Evolutionary conservation across 2,888 invertebrate genomes (phyloP), one percentile per base, ranked within the genome.

Genomic region (Drosophila niveifrons): DNA sequence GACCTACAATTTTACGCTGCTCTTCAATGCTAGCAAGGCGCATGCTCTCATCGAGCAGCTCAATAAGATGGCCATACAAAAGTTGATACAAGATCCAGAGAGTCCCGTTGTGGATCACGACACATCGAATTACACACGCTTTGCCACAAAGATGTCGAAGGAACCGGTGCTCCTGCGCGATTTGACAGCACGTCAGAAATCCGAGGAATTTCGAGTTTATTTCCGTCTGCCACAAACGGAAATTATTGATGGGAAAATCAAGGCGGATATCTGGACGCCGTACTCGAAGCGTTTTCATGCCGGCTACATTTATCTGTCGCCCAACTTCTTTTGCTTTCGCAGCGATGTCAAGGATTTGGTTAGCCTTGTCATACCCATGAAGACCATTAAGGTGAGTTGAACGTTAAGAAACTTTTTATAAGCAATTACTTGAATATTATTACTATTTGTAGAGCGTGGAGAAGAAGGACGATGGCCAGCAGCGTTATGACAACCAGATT

Each of bases 1-100:
- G 65, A 94, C 97, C 93, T 96, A 97, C 93, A 95, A 96, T 91
- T 99, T 99, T 93, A 98, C 97, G 8, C 95, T 99, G 95, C 96
- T 99, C 89, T 93, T 98, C 77, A 96, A 95, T 90, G 96, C 97
- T 90, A 95, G 95, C 59, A 98, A 99, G 92, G 98, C 98, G 0
- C 98, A 96, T 92, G 94, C 95, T 13, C 92, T 99, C 80, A 98
- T 99, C 96, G 97, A 98, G 90, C 99, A 99, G 91, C 93, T 99
- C 44, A 97, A 98, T 58, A 99, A 99, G 93, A 95, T 99, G 93
- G 98, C 99, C 64, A 98, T 99, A 96, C 98, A 98, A 94, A 95
- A 96, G 95, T 72, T 91, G 48, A 92, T 92, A 64, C 90, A 91
- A 97, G 98, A 92, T 93, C 98, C 98, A 84, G 98, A 98, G 90